Conservation (phyloP, 2,888 invertebrate species). For the Drosophila crucigera region DNA sequence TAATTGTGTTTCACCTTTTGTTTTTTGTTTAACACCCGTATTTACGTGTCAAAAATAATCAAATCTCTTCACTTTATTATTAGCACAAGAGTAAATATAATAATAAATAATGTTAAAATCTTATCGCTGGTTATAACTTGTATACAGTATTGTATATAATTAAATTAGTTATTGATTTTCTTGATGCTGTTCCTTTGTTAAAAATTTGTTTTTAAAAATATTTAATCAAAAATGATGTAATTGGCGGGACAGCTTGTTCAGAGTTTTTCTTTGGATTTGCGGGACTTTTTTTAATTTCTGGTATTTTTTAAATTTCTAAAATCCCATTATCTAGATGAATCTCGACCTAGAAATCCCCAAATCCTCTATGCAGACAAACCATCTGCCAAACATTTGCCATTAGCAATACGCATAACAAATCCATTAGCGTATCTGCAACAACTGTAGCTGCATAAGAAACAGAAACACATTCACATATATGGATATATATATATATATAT, state of each 20-base stretch:
- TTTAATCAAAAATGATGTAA: background rate
- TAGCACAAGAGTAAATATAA: background rate
- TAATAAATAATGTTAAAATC: slow-evolving; percentile 6
- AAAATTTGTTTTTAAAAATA: background rate
- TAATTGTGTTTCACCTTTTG: slow-evolving; percentile 4
- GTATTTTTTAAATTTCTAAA: background rate
- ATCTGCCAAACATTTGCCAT: slow-evolving; percentile 16
- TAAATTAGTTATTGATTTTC: background rate
- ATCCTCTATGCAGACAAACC: background rate
- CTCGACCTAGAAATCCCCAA: background rate
- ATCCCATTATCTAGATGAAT: background rate
- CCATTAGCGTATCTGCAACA: slow-evolving; percentile 13
- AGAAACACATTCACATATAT: background rate
- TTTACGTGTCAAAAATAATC: slow-evolving; percentile 20
- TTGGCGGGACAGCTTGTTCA: background rate
- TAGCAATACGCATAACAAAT: slow-evolving; percentile 24
- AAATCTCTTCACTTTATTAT: slow-evolving; percentile 19
- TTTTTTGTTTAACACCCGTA: slow-evolving; percentile 1
- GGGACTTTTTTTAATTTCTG: too few relatives aligned
- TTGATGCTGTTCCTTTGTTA: background rate
- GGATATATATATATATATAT: background rate
- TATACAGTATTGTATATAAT: background rate
- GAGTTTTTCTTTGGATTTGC: background rate
- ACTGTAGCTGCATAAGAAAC: background rate
- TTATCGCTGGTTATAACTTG: background rate